Percentiles rank a stretch among this genome's conserved stretches.
phyloP scores from a whole-genome alignment of 2,113 vertebrate species.

The Hippoglossus stenolepis region DNA sequence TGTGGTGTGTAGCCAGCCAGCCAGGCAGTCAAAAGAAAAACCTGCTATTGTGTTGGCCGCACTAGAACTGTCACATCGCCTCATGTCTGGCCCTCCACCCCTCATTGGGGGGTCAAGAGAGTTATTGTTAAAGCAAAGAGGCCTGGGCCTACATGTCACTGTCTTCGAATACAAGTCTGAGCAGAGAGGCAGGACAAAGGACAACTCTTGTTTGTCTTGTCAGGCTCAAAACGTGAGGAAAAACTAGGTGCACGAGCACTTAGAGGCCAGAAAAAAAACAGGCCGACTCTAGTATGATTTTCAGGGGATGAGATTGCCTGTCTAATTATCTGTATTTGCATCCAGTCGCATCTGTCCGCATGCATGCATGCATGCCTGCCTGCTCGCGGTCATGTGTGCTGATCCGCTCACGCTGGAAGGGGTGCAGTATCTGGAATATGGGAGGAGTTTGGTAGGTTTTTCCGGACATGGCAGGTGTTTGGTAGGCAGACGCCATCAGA shows the following conservation, averaged over 20 bases:
- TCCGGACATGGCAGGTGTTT: conserved; percentile 77
- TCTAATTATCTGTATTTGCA: conserved; percentile 58
- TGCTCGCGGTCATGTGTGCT: conserved; percentile 45
- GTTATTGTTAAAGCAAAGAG: conserved; percentile 77
- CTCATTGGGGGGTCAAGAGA: conserved; percentile 75
- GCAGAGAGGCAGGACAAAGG: conserved; percentile 59
- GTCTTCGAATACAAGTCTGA: conserved; percentile 66
- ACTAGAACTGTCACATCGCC: conserved; percentile 83
- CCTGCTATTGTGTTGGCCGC: conserved; percentile 76
- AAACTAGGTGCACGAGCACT: conserved; percentile 37
- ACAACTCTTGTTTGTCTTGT: conserved; percentile 48
- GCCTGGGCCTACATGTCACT: conserved; percentile 64
- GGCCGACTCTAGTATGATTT: conserved; percentile 27
- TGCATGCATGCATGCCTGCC: conserved; percentile 11
- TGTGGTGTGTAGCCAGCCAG: conserved; percentile 35
- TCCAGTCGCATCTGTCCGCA: conserved; percentile 57
- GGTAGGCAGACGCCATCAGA: conserved; percentile 77
- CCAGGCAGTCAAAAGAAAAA: conserved; percentile 74
- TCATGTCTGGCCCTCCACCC: conserved; percentile 77
- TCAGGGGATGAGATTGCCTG: conserved; percentile 20
- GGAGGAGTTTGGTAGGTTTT: conserved; percentile 60
- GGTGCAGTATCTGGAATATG: conserved; percentile 38
- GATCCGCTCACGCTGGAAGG: conserved; percentile 53
- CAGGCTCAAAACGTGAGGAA: conserved; percentile 34
- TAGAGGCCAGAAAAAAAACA: conserved; percentile 8